Base-by-base conservation (phyloP, 1,140 invertebrate species). In the Musca vetustissima region DNA sequence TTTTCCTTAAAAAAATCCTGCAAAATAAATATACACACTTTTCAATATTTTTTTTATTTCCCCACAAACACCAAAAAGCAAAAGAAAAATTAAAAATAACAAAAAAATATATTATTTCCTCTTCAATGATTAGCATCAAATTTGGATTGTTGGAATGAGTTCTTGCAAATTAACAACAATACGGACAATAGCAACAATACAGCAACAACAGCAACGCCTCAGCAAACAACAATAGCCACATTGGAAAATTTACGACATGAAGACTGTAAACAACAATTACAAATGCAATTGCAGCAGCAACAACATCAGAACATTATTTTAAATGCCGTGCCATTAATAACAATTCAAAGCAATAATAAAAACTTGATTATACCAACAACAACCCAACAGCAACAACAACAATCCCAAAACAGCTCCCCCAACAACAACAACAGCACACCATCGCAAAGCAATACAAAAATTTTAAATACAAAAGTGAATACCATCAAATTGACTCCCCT, bases 291-390 rank as follows among this genome's bases (percentile, higher is more conserved):
- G 21, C 66, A 70, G 2, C 74, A 74, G 14, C 64, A 61, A 47
- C 68, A 69, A 17, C 47, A 77, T 57, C 78, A 81, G 49, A 79
- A 78, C 55, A 72, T 80, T 19, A 76, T 81, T 24, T 66, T 79
- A 43, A 79, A 80, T 74, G 75, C 78, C 24, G 79, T 81, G 71
- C 79, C 79, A 76, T 78, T 81, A 73, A 79, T 81, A 64, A 79
- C 75, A 57, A 81, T 81, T 66, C 79, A 81, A 73, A 81, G 73
- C 24, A 78, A 69, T 67, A 78, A 79, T 67, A 79, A 73, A 57
- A 65, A 67, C 43, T 24, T 70, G 28, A 67, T 71, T 66, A 36
- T 70, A 78, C 21, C 73, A 76, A 68, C 71, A 74, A 64, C 72
- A 74, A 59, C 74, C 66, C 70, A 67, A 52, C 70, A 71, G n/a